Evolutionary conservation across 2,797 vertebrate species (phyloP).

Genomic region (Tokudaia muenninki): DNA sequence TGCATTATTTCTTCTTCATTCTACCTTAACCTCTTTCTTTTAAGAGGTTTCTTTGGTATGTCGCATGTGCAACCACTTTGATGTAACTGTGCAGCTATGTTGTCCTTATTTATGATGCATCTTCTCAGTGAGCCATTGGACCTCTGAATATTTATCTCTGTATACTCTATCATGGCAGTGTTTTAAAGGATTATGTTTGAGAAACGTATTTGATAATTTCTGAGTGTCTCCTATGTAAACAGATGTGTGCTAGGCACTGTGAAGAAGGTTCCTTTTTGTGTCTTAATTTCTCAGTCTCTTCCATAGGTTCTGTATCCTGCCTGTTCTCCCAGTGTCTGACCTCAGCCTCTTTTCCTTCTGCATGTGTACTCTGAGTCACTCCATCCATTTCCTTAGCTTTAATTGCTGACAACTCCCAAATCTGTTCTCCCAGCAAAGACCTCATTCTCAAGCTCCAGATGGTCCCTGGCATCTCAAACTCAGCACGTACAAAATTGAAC

Average conservation of each 20-base stretch:
- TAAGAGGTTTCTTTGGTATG: not conserved
- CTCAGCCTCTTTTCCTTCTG: conserved; percentile 67
- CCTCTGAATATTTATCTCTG: conserved; percentile 6
- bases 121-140: not conserved
- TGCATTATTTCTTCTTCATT: conserved; percentile 32
- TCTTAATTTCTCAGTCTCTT: conserved; percentile 52
- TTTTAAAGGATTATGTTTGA: conserved; percentile 47
- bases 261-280: conserved; percentile 47
- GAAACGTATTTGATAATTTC: conserved; percentile 49
- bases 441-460: conserved; percentile 72
- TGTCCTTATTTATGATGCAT: conserved; percentile 14
- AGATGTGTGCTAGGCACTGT: conserved; percentile 36
- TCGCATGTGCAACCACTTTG: not conserved
- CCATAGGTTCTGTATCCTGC: conserved; percentile 55
- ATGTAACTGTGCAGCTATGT: not conserved
- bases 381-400: conserved; percentile 79
- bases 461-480: conserved; percentile 69
- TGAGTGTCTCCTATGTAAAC: conserved; percentile 39
- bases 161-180: not conserved
- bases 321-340: conserved; percentile 62
- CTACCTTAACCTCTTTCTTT: not conserved
- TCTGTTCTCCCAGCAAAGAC: conserved; percentile 71
- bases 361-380: conserved; percentile 74
- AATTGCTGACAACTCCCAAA: conserved; percentile 80
- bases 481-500: conserved; percentile 61